Percentiles rank a stretch among this genome's conserved stretches.
These are phyloP conservation scores for Dioctria rufipes DNA, from an alignment of 2,888 invertebrate species.

Conservation along the genomic window DNA sequence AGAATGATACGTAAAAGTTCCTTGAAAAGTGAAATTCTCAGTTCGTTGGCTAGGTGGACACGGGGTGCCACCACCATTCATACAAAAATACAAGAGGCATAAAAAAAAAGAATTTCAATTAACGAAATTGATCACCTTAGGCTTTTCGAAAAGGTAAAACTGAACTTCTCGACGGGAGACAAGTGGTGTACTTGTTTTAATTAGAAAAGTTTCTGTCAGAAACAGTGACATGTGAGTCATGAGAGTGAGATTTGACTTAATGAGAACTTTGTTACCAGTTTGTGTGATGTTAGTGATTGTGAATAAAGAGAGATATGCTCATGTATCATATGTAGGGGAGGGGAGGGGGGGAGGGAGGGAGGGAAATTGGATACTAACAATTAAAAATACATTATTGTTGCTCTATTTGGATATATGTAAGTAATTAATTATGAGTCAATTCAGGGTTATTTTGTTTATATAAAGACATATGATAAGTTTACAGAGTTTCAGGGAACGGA, in stretches of 20 bases:
- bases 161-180: neutral
- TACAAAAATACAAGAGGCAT: slow-evolving; percentile 10
- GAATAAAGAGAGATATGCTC: no score
- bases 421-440: neutral
- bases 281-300: no score
- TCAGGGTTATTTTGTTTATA: neutral
- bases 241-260: slow-evolving; percentile 40
- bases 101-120: slow-evolving; percentile 53
- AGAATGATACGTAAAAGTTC: slow-evolving; percentile 9
- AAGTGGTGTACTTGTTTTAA: slow-evolving; percentile 54
- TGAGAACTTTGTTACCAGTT: slow-evolving; percentile 11
- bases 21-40: slow-evolving; percentile 7
- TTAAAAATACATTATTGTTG: slow-evolving; percentile 5
- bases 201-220: slow-evolving; percentile 53
- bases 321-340: no score
- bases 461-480: no score
- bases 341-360: no score
- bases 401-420: neutral
- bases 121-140: slow-evolving; percentile 55
- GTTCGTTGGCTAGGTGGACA: neutral
- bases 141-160: slow-evolving; percentile 24
- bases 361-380: neutral
- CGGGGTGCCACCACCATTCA: neutral
- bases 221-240: slow-evolving; percentile 48
- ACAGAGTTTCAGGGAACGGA: no score